These are phyloP conservation scores for Nomada ferruginata DNA, from an alignment of 2,888 invertebrate species.

Conservation along the genomic window DNA sequence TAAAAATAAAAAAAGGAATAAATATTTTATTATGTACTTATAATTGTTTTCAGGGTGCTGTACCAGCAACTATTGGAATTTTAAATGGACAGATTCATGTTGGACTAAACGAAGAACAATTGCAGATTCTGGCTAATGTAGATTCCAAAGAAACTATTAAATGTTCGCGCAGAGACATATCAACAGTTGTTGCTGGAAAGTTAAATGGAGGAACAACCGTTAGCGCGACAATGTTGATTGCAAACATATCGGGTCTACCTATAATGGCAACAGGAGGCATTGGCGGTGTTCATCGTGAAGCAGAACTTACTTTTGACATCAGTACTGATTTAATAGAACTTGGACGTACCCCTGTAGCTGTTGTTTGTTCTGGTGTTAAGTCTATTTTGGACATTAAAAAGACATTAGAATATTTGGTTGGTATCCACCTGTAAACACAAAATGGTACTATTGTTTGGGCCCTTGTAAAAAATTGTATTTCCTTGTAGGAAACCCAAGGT, in stretches of 20 bases:
- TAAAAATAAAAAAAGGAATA: not conserved
- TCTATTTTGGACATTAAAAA: constrained; percentile 97
- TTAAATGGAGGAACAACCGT: constrained; percentile 97
- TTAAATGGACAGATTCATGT: constrained; percentile 92
- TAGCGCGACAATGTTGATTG: constrained; percentile 95
- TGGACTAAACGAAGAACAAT: constrained; percentile 88
- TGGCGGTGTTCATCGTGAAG: constrained; percentile 97
- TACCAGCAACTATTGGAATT: constrained; percentile 97
- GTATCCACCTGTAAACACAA: constrained; percentile 61
- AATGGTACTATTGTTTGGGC: not conserved
- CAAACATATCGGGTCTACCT: constrained; percentile 92
- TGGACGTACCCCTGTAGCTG: constrained; percentile 93
- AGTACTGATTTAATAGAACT: constrained; percentile 97
- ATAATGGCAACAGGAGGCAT: constrained; percentile 98
- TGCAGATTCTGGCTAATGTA: constrained; percentile 88
- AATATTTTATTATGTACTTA: constrained; percentile 20
- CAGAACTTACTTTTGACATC: constrained; percentile 94
- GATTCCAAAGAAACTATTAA: constrained; percentile 87
- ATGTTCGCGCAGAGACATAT: constrained; percentile 94
- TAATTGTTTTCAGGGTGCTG: constrained; percentile 87
- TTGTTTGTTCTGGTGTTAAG: constrained; percentile 98
- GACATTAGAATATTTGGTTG: constrained; percentile 96
- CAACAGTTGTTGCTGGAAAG: constrained; percentile 89
- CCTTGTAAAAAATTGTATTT: not conserved
- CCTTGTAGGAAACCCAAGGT: constrained; percentile 94